These are phyloP conservation scores for Cosmorhoe ocellata DNA, from an alignment of 2,888 invertebrate genomes.

Conservation along the genomic window DNA sequence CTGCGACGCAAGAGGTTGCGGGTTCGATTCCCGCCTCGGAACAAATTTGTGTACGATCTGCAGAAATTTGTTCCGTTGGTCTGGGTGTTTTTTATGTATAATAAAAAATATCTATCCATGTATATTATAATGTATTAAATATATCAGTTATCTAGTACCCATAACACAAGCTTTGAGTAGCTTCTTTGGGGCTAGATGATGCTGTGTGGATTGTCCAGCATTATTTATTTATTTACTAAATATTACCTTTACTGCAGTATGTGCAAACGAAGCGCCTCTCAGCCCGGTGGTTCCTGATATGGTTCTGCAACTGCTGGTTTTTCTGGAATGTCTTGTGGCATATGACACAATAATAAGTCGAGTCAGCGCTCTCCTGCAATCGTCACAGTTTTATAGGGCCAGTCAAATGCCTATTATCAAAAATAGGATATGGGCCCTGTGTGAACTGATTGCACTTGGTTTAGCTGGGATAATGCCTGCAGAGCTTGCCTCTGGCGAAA, in stretches of 20 bases:
- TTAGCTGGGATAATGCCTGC: background rate
- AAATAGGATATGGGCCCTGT: background rate
- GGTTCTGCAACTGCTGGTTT: conserved; percentile 73
- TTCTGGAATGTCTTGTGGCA: conserved; percentile 78
- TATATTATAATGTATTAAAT: too few species aligned
- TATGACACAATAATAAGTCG: conserved; percentile 64
- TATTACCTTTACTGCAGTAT: conserved; percentile 80
- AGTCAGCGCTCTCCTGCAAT: conserved; percentile 57
- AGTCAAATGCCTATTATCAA: background rate
- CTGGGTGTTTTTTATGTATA: too few species aligned
- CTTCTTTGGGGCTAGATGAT: too few species aligned
- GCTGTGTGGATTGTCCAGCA: too few species aligned
- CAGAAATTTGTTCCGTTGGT: too few species aligned
- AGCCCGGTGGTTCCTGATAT: conserved; percentile 76
- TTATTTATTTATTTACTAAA: too few species aligned
- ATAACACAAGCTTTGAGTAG: too few species aligned
- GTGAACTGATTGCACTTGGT: background rate
- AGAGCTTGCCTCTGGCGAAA: background rate
- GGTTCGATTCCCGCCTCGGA: too few species aligned
- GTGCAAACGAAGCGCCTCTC: conserved; percentile 78
- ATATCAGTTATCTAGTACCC: too few species aligned
- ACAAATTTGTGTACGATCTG: too few species aligned
- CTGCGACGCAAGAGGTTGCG: too few species aligned
- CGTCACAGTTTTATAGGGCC: conserved; percentile 12
- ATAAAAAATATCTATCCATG: too few species aligned